Evolutionary conservation across 1,140 invertebrate genomes (phyloP), one percentile per base, ranked within the genome.

Genomic region (Campodea augens): DNA sequence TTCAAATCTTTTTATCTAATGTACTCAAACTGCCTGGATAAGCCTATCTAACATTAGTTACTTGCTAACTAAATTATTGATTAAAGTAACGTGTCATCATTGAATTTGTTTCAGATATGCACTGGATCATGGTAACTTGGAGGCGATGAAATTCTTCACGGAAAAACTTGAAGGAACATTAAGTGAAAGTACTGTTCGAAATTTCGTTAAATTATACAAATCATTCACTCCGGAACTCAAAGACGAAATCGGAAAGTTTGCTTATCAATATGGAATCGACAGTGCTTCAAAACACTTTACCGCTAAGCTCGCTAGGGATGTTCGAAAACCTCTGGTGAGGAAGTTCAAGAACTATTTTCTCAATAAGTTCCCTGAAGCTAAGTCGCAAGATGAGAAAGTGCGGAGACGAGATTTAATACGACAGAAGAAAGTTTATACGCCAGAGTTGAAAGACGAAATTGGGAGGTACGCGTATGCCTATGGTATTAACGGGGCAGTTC

Each of bases 171-270:
- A 57, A 21, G 51, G 47, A 13, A 41, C 49, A 7, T 55, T 62
- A 12, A 60, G 55, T 53, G 57, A 61, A 43, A 60, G 58, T 48
- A 61, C 58, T 22, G 54, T 63, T 19, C 48, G 61, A 41, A 63
- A 62, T 49, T 56, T 62, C 38, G 53, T 62, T 32, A 60, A 60
- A 48, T 49, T 54, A 1, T 55, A 56, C 46, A 51, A 53, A 43
- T 48, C 46, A 25, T 62, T 58, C 42, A 54, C 54, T 5, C 50
- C 57, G n/a, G 47, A 55, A 32, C 38, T 57, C 3, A 58, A 57
- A 45, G 54, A 57, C 38, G 59, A 61, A 48, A 63, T 63, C 32
- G 61, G 57, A 18, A 48, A 53, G 24, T 61, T 49, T 52, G 60
- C 59, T 29, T 47, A 49, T 37, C 49, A 54, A 15, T 54, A 50